phyloP scores from a whole-genome alignment of 2,888 invertebrate genomes.

The Odontothrips loti region DNA sequence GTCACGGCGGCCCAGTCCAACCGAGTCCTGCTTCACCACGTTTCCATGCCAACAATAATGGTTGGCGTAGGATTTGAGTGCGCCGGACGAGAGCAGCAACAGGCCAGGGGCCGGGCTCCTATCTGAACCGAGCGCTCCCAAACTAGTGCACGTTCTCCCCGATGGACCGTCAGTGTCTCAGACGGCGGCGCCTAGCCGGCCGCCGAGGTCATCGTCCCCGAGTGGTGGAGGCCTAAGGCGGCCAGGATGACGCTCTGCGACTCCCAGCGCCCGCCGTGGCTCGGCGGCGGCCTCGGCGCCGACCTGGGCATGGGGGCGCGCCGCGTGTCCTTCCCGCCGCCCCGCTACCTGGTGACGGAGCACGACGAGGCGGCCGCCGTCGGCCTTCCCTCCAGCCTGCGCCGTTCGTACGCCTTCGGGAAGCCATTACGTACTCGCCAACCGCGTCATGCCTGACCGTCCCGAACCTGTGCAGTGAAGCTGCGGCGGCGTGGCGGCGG shows the following conservation, averaged over 20 bases:
- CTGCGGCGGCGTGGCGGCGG: not conserved
- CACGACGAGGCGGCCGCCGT: conserved; percentile 4
- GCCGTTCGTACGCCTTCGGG: not conserved
- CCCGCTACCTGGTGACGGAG: conserved; percentile 13
- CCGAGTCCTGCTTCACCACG: not conserved
- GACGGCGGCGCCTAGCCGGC: too few species aligned
- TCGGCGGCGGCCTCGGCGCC: not conserved
- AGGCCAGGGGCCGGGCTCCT: too few species aligned
- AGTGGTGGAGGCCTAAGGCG: not conserved
- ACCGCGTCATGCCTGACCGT: not conserved
- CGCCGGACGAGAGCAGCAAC: too few species aligned
- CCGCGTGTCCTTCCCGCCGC: conserved; percentile 2
- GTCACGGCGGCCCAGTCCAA: too few species aligned
- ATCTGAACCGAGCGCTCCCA: too few species aligned
- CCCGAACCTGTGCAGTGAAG: not conserved
- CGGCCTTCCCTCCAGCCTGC: conserved; percentile 1
- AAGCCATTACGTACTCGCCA: not conserved
- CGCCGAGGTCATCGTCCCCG: too few species aligned
- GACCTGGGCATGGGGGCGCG: not conserved
- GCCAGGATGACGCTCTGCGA: not conserved
- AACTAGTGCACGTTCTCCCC: too few species aligned
- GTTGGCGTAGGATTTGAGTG: too few species aligned
- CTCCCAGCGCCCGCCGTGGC: not conserved
- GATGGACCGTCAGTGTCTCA: too few species aligned
- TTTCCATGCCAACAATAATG: conserved; percentile 11